Base-by-base conservation (phyloP, 1,140 invertebrate species). In the Scaptomyza montana region DNA sequence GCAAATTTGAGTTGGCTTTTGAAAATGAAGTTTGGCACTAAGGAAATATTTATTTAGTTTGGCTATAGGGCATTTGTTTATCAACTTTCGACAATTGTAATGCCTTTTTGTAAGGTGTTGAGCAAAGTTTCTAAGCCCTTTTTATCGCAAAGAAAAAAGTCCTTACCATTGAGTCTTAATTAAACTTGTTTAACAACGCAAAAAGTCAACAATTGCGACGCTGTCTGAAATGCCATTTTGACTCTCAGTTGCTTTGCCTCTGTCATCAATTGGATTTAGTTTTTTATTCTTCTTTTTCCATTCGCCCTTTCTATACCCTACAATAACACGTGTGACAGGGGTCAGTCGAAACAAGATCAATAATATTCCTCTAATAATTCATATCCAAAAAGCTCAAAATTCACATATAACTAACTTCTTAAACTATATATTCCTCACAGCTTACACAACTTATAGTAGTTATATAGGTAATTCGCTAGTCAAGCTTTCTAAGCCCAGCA, bases 181-280 rank as follows among this genome's bases (percentile, higher is more conserved):
- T 73, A 73, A 73, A 73, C 64, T 73, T 73, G 70, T 68, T 71
- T 61, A 73, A 73, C 70, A 61, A 67, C 64, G 70, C 65, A 73
- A 73, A 73, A 68, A 62, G 65, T 73, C 70, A 73, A 73, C 70
- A 68, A 68, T 73, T 68, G 56, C 49, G 19, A 49, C 45, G 16
- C 55, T 36, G 33, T 45, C 62, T 45, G 47, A 30, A 50, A 13
- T 63, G 33, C 12, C 55, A 13, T 36, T 36, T 36, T 36, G 8
- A 6, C 7, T 45, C 36, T 36, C 13, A 33, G 28, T 9, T 19
- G 30, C 10, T 28, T 56, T 60, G 9, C 25, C 25, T 59, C 28
- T 47, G 7, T 33, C 43, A 13, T n/a, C 36, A 41, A 39, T 55
- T 43, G 54, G 36, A 21, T 33, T 53, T 53, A 13, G 16, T 28